Conservation (phyloP, 2,888 invertebrate genomes). For the Ariolimax columbianus region DNA sequence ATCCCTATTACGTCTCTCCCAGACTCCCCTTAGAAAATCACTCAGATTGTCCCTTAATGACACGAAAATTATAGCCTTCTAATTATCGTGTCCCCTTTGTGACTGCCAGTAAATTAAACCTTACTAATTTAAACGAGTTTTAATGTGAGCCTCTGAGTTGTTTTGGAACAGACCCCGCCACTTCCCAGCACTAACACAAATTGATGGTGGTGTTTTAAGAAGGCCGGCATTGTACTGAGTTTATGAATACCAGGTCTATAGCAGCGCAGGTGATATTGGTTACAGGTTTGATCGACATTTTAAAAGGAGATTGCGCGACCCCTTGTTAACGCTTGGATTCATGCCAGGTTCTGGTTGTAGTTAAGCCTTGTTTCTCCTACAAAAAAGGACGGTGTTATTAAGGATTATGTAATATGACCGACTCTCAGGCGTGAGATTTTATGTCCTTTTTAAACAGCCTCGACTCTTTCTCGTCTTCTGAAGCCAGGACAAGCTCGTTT, state of each 20-base stretch:
- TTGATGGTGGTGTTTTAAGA: not conserved
- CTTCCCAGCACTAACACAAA: not conserved
- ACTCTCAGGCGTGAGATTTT: not conserved
- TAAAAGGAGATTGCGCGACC: not conserved
- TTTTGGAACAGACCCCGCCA: not conserved
- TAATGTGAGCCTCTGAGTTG: not conserved
- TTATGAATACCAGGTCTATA: not conserved
- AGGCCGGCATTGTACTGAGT: too few relatives aligned
- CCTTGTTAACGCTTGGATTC: slow-evolving; percentile 1
- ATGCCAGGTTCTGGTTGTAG: not conserved
- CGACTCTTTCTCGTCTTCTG: too few relatives aligned
- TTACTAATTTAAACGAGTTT: slow-evolving; percentile 16
- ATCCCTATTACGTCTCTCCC: not conserved
- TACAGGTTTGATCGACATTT: not conserved
- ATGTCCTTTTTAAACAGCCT: not conserved
- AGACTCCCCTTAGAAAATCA: not conserved
- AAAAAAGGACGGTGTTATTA: not conserved
- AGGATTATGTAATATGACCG: not conserved
- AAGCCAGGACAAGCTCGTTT: too few relatives aligned
- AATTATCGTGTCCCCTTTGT: not conserved
- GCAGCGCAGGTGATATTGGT: slow-evolving; percentile 9
- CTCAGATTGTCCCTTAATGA: not conserved
- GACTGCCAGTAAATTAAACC: slow-evolving; percentile 19
- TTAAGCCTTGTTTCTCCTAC: not conserved
- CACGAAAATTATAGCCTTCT: not conserved